Percentiles rank a stretch among this genome's conserved stretches.
Conservation (phyloP, 2,888 invertebrate genomes). For the Laspeyria flexula region DNA sequence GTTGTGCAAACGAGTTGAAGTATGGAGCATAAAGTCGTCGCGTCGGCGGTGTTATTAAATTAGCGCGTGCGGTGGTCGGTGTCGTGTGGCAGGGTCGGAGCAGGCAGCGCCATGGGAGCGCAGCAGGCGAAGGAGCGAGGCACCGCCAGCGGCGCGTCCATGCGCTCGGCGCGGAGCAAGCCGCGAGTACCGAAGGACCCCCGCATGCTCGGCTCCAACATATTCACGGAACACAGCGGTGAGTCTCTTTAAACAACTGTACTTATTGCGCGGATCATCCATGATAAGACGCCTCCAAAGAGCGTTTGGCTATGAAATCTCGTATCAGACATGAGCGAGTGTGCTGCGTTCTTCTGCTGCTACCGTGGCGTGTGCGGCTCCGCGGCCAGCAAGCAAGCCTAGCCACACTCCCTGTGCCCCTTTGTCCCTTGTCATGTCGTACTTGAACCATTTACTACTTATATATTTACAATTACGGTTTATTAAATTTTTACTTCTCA, state of each 20-base stretch:
- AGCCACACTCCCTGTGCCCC: no score
- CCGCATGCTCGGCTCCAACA: conserved; percentile 94
- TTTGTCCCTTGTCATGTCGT: no score
- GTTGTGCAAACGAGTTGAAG: conserved; percentile 27
- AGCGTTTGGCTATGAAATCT: no score
- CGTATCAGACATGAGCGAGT: no score
- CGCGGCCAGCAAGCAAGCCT: no score
- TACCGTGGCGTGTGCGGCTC: no score
- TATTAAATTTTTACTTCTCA: no score
- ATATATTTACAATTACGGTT: no score
- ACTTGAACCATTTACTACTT: no score
- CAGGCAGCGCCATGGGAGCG: conserved; percentile 90
- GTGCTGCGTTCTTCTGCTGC: no score
- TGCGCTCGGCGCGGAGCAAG: conserved; percentile 91
- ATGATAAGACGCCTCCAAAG: background rate
- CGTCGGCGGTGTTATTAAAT: conserved; percentile 67
- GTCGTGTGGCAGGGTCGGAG: conserved; percentile 44
- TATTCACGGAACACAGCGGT: conserved; percentile 98
- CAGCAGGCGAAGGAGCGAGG: conserved; percentile 97
- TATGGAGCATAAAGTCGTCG: conserved; percentile 61
- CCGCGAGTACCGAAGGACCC: conserved; percentile 92
- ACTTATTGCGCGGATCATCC: background rate
- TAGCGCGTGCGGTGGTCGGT: conserved; percentile 53
- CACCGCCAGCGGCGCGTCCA: conserved; percentile 90
- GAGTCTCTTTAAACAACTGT: conserved; percentile 68